These are phyloP conservation scores for Neomorphus geoffroyi DNA, from an alignment of 2,797 vertebrate genomes.

Conservation along the genomic window DNA sequence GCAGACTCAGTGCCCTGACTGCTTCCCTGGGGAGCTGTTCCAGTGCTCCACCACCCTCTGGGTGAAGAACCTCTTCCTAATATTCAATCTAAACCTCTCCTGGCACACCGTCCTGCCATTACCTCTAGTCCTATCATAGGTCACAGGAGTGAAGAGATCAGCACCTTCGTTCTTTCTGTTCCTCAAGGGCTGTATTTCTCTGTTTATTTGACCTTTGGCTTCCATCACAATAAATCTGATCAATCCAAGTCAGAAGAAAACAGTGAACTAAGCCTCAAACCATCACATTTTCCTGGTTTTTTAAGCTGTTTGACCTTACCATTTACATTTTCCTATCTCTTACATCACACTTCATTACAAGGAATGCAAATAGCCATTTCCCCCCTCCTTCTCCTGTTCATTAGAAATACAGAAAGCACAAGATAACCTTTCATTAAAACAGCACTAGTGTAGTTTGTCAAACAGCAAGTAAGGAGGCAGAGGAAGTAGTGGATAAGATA, in stretches of 20 bases:
- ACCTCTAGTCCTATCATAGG: too few species aligned
- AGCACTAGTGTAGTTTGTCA: neutral
- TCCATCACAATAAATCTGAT: neutral
- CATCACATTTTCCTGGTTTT: neutral
- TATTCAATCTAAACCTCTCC: too few species aligned
- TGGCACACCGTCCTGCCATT: too few species aligned
- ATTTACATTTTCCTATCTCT: neutral
- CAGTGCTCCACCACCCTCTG: too few species aligned
- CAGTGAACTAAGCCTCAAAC: neutral
- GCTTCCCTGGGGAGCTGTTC: too few species aligned
- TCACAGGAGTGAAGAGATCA: too few species aligned
- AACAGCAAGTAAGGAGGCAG: neutral
- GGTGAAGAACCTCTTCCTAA: too few species aligned
- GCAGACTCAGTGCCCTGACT: too few species aligned
- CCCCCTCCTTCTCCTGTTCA: neutral
- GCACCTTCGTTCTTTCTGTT: neutral
- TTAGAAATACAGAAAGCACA: neutral
- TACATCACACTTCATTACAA: neutral
- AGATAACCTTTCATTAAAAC: conserved; percentile 4
- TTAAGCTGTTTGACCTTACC: neutral
- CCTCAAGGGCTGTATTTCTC: neutral
- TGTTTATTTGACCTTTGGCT: neutral
- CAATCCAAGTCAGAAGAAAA: neutral
- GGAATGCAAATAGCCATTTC: neutral
- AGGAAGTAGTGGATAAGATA: neutral